A percentile compares a stretch with the other conserved stretches of the same genome.
phyloP scores from a whole-genome alignment of 2,888 invertebrate genomes.

The Pyrrhosoma nymphula region DNA sequence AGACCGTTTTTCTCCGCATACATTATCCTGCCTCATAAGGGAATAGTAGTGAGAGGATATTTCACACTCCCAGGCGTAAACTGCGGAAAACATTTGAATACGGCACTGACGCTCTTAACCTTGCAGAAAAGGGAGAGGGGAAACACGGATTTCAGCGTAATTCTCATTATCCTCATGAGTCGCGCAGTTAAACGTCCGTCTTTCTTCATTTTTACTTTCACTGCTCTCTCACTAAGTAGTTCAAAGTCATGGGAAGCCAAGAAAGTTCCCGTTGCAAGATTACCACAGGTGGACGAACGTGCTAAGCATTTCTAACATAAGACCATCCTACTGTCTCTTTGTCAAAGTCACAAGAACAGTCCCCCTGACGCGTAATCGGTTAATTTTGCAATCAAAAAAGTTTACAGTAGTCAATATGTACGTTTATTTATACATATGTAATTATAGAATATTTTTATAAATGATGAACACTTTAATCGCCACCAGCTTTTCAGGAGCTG shows the following conservation, averaged over 20 bases:
- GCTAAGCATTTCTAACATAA: neutral
- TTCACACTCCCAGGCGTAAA: neutral
- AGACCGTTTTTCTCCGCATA: neutral
- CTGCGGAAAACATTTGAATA: constrained; percentile 52
- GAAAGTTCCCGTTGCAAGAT: neutral
- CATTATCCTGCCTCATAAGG: neutral
- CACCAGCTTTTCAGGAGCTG: too few species aligned
- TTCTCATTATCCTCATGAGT: neutral
- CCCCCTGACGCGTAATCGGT: too few species aligned
- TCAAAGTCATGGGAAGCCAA: constrained; percentile 53
- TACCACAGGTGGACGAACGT: neutral
- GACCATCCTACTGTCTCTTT: too few species aligned
- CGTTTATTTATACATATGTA: too few species aligned
- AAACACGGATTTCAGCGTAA: neutral
- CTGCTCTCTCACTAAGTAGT: constrained; percentile 29
- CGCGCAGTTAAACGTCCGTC: neutral
- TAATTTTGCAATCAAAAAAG: too few species aligned
- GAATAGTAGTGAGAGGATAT: neutral
- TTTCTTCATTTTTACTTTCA: neutral
- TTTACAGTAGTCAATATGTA: too few species aligned
- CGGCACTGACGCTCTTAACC: constrained; percentile 51
- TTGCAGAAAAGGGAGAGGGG: neutral
- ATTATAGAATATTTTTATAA: too few species aligned
- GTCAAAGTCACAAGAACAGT: too few species aligned
- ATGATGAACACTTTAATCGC: too few species aligned